phyloP scores from a whole-genome alignment of 2,888 invertebrate genomes.

The Cosmia trapezina region DNA sequence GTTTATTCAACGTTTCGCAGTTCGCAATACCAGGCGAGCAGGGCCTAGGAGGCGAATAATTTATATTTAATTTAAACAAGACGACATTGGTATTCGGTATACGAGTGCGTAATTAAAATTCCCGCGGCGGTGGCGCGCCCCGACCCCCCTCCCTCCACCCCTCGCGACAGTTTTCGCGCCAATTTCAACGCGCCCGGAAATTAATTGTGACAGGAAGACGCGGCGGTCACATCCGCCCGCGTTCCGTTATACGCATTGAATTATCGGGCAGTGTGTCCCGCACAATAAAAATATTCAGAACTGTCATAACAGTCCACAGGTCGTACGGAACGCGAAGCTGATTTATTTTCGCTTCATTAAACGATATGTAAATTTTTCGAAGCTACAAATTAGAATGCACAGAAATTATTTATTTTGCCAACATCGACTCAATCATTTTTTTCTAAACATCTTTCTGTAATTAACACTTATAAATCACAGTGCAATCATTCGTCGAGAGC shows the following conservation, averaged over 20 bases:
- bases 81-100: slow-evolving; percentile 91
- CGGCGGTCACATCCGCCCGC: slow-evolving; percentile 88
- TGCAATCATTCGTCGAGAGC: slow-evolving; percentile 57
- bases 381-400: slow-evolving; percentile 26
- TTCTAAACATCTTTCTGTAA: slow-evolving; percentile 55
- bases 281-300: slow-evolving; percentile 72
- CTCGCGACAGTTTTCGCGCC: slow-evolving; percentile 90
- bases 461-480: slow-evolving; percentile 66
- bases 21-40: slow-evolving; percentile 86
- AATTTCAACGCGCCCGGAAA: slow-evolving; percentile 91
- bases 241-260: slow-evolving; percentile 85
- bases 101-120: slow-evolving; percentile 91
- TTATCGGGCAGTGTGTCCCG: slow-evolving; percentile 76
- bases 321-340: slow-evolving; percentile 37
- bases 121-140: slow-evolving; percentile 86
- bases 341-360: slow-evolving; percentile 43
- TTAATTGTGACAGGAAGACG: slow-evolving; percentile 91
- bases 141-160: slow-evolving; percentile 64
- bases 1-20: slow-evolving; percentile 85
- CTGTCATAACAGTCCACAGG: slow-evolving; percentile 61
- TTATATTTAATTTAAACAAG: slow-evolving; percentile 91
- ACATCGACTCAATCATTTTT: slow-evolving; percentile 25
- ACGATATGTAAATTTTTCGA: slow-evolving; percentile 30
- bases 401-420: slow-evolving; percentile 47
- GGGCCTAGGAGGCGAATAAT: slow-evolving; percentile 89